Evolutionary conservation across 2,113 vertebrate species (phyloP).

Genomic region (Grallaria varia): DNA sequence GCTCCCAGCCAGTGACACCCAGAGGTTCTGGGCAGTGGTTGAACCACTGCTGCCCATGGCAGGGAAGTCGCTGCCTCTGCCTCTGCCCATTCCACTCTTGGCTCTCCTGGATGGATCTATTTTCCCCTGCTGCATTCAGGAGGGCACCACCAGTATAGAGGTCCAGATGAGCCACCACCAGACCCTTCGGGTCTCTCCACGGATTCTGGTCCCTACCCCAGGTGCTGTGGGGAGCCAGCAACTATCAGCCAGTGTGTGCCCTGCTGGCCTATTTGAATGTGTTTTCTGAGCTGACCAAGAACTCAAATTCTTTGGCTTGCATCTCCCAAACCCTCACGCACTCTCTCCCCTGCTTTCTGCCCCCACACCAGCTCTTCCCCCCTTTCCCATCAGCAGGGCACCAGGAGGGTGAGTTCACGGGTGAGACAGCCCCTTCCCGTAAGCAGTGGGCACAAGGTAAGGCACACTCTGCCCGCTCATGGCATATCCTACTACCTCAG

Average conservation of each 20-base stretch:
- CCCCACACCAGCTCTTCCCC: too few relatives aligned
- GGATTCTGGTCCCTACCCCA: not conserved
- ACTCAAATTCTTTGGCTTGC: not conserved
- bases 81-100: not conserved
- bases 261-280: not conserved
- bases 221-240: rapidly evolving
- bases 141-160: not conserved
- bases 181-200: not conserved
- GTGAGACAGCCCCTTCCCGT: not conserved
- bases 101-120: not conserved
- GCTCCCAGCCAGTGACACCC: not conserved
- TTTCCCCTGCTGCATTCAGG: not conserved
- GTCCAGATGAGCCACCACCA: not conserved
- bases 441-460: not conserved
- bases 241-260: not conserved
- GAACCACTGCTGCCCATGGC: rapidly evolving
- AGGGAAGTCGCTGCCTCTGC: not conserved
- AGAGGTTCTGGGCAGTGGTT: rapidly evolving
- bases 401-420: not conserved
- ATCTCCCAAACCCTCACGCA: not conserved
- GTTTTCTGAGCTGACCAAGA: not conserved
- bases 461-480: rapidly evolving
- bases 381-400: not conserved
- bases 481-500: not conserved
- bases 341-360: not conserved